phyloP scores from a whole-genome alignment of 2,113 vertebrate genomes.

The Tetrax tetrax region DNA sequence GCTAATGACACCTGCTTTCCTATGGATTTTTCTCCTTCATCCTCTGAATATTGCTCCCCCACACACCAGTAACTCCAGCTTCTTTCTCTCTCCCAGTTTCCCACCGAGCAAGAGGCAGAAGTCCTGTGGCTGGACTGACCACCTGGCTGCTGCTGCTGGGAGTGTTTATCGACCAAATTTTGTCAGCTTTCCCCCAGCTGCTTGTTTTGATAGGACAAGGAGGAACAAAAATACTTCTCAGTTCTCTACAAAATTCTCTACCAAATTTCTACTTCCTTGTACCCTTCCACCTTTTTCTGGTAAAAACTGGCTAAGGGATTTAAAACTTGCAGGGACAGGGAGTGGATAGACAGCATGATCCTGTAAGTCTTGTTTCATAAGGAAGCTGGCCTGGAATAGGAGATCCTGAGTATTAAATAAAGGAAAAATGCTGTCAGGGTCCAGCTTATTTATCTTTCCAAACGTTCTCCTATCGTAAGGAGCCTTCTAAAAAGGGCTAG shows the following conservation, averaged over 20 bases:
- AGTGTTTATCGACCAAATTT: not conserved
- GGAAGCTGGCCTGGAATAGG: not conserved
- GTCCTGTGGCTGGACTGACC: not conserved
- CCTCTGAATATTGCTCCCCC: not conserved
- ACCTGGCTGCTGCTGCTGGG: not conserved
- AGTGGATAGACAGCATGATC: not conserved
- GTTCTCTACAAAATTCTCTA: not conserved
- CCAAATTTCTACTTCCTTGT: not conserved
- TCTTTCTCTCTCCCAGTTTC: not conserved
- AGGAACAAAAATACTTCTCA: not conserved
- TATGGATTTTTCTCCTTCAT: not conserved
- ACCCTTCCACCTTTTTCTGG: not conserved
- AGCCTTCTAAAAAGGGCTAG: not conserved
- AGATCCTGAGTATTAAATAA: not conserved
- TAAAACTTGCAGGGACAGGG: not conserved
- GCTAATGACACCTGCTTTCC: conserved; percentile 30
- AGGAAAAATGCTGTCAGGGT: not conserved
- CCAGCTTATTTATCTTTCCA: not conserved
- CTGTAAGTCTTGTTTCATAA: not conserved
- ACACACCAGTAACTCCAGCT: not conserved
- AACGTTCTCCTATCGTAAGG: not conserved
- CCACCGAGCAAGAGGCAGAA: not conserved
- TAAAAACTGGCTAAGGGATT: not conserved
- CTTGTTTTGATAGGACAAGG: not conserved
- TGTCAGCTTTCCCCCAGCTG: not conserved